A percentile compares a stretch with the other conserved stretches of the same genome.
Conservation (phyloP, 2,888 invertebrate genomes). For the Pycnomerus fuliginosus region DNA sequence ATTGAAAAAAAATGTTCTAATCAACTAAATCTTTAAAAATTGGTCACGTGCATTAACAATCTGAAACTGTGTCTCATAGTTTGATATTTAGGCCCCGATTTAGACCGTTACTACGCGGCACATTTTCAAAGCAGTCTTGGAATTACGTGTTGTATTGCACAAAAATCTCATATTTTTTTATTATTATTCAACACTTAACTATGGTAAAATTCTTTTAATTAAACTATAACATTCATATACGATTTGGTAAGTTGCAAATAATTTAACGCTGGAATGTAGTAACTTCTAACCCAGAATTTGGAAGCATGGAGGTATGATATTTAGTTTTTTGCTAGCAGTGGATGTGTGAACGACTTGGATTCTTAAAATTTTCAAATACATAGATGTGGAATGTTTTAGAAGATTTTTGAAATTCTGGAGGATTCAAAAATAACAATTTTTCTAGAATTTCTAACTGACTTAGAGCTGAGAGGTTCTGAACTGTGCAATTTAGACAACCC, state of each 20-base stretch:
- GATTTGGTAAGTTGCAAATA: constrained; percentile 20
- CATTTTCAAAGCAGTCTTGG: constrained; percentile 42
- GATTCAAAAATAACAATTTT: no score
- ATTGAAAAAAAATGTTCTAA: constrained; percentile 13
- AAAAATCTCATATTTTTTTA: constrained; percentile 8
- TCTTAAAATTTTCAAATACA: no score
- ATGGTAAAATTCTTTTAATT: constrained; percentile 6
- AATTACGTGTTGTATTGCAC: constrained; percentile 35
- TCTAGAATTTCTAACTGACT: background rate
- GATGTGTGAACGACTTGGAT: no score
- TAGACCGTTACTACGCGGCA: constrained; percentile 29
- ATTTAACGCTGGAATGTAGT: no score
- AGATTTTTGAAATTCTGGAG: background rate
- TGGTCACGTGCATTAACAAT: constrained; percentile 38
- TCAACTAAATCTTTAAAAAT: constrained; percentile 21
- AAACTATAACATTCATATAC: constrained; percentile 26
- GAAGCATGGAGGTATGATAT: no score
- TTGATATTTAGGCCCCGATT: constrained; percentile 4
- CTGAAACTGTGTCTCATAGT: constrained; percentile 31
- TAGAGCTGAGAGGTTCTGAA: background rate
- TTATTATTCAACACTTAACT: constrained; percentile 26
- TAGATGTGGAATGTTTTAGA: background rate
- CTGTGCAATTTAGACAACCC: no score
- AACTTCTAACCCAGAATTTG: no score
- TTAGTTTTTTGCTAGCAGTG: no score